Conservation (phyloP, 2,797 vertebrate genomes). For the Cynodonichthys magdalenae region DNA sequence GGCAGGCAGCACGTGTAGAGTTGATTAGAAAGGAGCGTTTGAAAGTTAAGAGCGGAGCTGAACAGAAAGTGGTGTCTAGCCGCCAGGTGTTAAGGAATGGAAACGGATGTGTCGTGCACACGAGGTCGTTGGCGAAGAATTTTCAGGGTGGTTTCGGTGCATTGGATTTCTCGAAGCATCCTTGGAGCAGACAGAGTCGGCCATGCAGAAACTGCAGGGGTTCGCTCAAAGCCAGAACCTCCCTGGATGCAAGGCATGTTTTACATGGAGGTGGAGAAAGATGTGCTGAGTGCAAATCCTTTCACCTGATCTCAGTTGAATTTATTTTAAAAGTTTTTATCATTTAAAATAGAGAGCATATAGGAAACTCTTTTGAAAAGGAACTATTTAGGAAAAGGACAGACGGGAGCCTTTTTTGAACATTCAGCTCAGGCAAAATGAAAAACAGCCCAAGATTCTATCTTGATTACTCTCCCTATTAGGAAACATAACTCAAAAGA, state of each 20-base stretch:
- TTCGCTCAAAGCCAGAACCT: constrained; percentile 66
- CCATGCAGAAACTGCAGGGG: constrained; percentile 72
- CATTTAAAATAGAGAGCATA: background rate
- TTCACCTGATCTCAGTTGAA: constrained; percentile 42
- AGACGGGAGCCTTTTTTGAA: too few relatives aligned
- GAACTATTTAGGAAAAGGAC: too few relatives aligned
- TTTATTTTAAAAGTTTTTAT: constrained; percentile 37
- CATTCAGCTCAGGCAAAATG: too few relatives aligned
- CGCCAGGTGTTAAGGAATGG: constrained; percentile 60
- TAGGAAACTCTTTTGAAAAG: too few relatives aligned
- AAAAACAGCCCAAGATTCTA: too few relatives aligned
- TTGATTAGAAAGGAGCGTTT: constrained; percentile 74
- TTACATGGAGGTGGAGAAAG: constrained; percentile 53
- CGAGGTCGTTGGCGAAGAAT: constrained; percentile 64
- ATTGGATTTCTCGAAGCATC: constrained; percentile 71
- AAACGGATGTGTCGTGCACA: constrained; percentile 60
- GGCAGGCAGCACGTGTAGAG: constrained; percentile 48
- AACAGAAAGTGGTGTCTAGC: constrained; percentile 58
- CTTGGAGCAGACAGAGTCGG: constrained; percentile 67
- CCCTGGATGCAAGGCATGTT: constrained; percentile 66
- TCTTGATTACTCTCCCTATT: too few relatives aligned
- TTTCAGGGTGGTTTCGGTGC: constrained; percentile 69
- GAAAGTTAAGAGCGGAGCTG: constrained; percentile 64
- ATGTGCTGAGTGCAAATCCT: constrained; percentile 46
- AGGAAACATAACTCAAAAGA: too few relatives aligned